phyloP scores from a whole-genome alignment of 1,140 invertebrate genomes.

The Ganaspis sp. region DNA sequence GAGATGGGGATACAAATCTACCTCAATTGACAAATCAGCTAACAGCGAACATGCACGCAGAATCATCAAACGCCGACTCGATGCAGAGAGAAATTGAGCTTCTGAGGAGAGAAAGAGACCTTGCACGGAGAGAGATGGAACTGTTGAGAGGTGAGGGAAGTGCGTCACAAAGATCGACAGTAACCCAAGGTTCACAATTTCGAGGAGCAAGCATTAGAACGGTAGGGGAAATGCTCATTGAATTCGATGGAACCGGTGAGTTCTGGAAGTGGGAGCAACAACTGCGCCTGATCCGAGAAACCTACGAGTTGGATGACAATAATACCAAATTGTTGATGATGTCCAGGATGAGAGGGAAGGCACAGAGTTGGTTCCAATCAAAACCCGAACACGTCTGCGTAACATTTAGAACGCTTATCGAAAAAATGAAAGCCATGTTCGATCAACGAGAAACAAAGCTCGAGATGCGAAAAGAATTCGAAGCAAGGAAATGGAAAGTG shows the following conservation, averaged over 20 bases:
- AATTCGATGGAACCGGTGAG: slow-evolving; percentile 37
- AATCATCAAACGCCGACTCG: slow-evolving; percentile 22
- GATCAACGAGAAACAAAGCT: slow-evolving; percentile 36
- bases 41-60: neutral
- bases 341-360: slow-evolving; percentile 30
- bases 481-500: slow-evolving; percentile 53
- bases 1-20: neutral
- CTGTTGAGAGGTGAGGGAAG: slow-evolving; percentile 13
- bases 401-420: neutral
- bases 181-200: slow-evolving; percentile 1
- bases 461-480: slow-evolving; percentile 48
- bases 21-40: neutral
- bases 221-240: slow-evolving; percentile 26
- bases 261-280: slow-evolving; percentile 42
- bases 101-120: slow-evolving; percentile 6
- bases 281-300: slow-evolving; percentile 22
- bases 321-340: neutral
- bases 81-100: slow-evolving; percentile 13
- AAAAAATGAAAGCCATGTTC: slow-evolving; percentile 31
- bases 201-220: neutral
- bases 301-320: slow-evolving; percentile 19
- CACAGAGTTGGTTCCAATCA: slow-evolving; percentile 36
- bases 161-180: neutral
- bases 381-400: slow-evolving; percentile 31
- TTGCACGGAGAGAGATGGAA: slow-evolving; percentile 22